A percentile compares a stretch with the other conserved stretches of the same genome.
Conservation (phyloP, 2,113 vertebrate genomes). For the Aptenodytes forsteri region DNA sequence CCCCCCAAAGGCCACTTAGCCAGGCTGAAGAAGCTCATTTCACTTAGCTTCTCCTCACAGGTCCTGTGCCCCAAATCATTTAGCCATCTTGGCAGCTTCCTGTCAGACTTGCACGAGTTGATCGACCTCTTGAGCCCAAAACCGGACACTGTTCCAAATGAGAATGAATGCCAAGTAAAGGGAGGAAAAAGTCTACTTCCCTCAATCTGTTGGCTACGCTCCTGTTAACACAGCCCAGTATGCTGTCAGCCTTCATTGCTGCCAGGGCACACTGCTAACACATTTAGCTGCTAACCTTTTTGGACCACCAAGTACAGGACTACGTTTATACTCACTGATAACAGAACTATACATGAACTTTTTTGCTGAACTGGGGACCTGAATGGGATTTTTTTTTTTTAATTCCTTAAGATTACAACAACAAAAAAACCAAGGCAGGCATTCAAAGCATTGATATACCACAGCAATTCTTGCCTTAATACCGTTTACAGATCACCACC, state of each 20-base stretch:
- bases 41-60: not conserved
- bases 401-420: not conserved
- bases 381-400: not conserved
- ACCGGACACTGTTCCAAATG: not conserved
- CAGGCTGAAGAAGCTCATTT: not conserved
- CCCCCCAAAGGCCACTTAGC: too few species aligned
- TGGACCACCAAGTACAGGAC: not conserved
- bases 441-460: conserved; percentile 5
- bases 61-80: not conserved
- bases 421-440: not conserved
- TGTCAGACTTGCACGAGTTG: not conserved
- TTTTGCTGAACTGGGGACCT: not conserved
- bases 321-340: not conserved
- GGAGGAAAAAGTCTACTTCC: not conserved
- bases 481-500: conserved; percentile 6
- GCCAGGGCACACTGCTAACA: not conserved
- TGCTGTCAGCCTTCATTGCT: rapidly evolving
- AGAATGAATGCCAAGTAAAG: not conserved
- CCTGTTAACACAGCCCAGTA: not conserved
- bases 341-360: not conserved
- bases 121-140: not conserved
- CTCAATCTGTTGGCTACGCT: rapidly evolving
- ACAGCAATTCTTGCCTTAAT: conserved; percentile 47
- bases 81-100: not conserved
- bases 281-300: not conserved